phyloP scores from a whole-genome alignment of 1,140 invertebrate species.

The Galleria mellonella region DNA sequence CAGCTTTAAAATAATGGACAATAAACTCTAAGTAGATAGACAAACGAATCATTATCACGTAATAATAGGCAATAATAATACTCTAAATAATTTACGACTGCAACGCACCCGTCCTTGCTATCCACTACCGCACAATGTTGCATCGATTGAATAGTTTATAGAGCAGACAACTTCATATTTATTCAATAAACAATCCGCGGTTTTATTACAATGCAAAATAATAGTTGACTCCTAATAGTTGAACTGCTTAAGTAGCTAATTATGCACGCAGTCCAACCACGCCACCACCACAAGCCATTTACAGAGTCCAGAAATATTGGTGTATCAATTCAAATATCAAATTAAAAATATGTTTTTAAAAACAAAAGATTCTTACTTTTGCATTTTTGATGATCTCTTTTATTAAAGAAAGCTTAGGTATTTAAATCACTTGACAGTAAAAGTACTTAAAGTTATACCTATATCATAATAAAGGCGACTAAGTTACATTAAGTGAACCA shows the following conservation, averaged over 20 bases:
- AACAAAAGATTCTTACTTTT: too few species aligned
- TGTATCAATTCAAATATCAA: too few species aligned
- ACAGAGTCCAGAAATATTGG: too few species aligned
- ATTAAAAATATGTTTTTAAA: too few species aligned
- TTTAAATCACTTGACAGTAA: too few species aligned
- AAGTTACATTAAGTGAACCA: too few species aligned
- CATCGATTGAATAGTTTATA: conserved; percentile 38
- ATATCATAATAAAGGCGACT: too few species aligned
- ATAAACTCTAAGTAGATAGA: conserved; percentile 3
- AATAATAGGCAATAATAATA: conserved; percentile 42
- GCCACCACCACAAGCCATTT: too few species aligned
- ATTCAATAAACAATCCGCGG: conserved; percentile 27
- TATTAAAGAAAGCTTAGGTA: too few species aligned
- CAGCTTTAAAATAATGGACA: not conserved
- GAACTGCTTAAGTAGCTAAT: not conserved
- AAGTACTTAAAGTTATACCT: too few species aligned
- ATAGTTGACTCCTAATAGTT: not conserved
- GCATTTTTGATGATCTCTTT: too few species aligned
- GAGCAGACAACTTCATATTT: conserved; percentile 18
- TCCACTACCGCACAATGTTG: conserved; percentile 20
- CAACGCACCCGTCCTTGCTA: conserved; percentile 25
- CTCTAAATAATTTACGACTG: conserved; percentile 46
- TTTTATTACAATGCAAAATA: conserved; percentile 19
- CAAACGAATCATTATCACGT: conserved; percentile 25
- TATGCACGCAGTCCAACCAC: too few species aligned